phyloP scores from a whole-genome alignment of 2,113 vertebrate genomes.

The Penelope pileata region DNA sequence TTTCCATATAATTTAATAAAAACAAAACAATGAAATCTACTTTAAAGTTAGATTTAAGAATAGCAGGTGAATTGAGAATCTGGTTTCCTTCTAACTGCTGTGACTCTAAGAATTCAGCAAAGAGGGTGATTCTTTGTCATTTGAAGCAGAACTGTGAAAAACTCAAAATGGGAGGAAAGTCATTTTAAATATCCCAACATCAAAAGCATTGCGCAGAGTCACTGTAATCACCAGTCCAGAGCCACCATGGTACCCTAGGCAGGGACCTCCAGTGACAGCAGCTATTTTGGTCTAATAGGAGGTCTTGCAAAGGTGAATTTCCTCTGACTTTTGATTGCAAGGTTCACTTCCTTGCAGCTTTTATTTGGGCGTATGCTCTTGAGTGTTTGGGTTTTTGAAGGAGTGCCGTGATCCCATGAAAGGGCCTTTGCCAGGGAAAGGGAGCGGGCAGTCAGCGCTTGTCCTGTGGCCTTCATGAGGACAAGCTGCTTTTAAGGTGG shows the following conservation, averaged over 20 bases:
- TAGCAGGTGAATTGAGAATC: background rate
- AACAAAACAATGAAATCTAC: background rate
- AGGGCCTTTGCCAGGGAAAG: background rate
- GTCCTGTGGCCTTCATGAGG: background rate
- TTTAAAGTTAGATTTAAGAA: background rate
- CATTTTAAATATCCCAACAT: background rate
- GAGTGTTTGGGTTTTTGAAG: background rate
- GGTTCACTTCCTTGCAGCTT: background rate
- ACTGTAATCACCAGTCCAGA: background rate
- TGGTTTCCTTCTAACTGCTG: background rate
- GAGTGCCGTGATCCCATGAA: background rate
- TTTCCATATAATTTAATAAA: background rate
- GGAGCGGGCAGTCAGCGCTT: rapidly evolving
- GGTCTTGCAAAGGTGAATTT: background rate
- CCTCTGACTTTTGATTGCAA: background rate
- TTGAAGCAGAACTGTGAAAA: background rate
- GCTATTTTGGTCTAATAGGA: background rate
- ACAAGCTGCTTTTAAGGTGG: background rate
- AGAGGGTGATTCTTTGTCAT: background rate
- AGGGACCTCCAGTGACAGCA: background rate
- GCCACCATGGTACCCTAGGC: background rate
- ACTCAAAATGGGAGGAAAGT: background rate
- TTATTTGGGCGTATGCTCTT: background rate
- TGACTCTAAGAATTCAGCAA: background rate
- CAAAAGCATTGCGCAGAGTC: background rate